Conservation (phyloP, 1,140 invertebrate genomes). For the Pinna nobilis region DNA sequence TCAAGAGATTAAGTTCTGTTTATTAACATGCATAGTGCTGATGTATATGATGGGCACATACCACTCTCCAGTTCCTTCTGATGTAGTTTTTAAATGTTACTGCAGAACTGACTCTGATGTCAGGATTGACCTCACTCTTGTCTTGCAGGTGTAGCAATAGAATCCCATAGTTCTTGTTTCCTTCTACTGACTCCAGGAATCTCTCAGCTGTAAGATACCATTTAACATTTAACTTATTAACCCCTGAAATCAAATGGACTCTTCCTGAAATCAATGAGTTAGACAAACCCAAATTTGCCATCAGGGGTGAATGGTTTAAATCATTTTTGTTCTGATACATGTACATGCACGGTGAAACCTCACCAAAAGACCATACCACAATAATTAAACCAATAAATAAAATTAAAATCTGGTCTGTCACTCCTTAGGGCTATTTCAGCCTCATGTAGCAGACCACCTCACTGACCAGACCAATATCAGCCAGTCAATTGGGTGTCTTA, state of each 20-base stretch:
- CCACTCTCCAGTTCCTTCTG: conserved; percentile 95
- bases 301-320: too few species aligned
- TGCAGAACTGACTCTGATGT: conserved; percentile 89
- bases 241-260: background rate
- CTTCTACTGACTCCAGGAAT: conserved; percentile 92
- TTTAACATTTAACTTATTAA: background rate
- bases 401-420: too few species aligned
- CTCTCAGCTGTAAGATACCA: conserved; percentile 84
- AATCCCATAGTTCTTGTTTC: conserved; percentile 92
- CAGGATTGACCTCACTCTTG: conserved; percentile 83
- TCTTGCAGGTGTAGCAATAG: conserved; percentile 90
- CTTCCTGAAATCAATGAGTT: too few species aligned
- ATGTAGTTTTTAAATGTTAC: conserved; percentile 98
- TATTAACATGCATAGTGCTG: background rate
- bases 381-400: too few species aligned
- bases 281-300: too few species aligned
- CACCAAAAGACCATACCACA: background rate
- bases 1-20: background rate
- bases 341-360: background rate
- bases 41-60: conserved; percentile 75
- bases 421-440: too few species aligned
- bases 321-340: background rate
- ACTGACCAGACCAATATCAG: too few species aligned
- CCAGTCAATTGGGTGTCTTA: too few species aligned
- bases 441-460: too few species aligned